A percentile compares a stretch with the other conserved stretches of the same genome.
Conservation (phyloP, 2,797 vertebrate species). For the Ceryle rudis region DNA sequence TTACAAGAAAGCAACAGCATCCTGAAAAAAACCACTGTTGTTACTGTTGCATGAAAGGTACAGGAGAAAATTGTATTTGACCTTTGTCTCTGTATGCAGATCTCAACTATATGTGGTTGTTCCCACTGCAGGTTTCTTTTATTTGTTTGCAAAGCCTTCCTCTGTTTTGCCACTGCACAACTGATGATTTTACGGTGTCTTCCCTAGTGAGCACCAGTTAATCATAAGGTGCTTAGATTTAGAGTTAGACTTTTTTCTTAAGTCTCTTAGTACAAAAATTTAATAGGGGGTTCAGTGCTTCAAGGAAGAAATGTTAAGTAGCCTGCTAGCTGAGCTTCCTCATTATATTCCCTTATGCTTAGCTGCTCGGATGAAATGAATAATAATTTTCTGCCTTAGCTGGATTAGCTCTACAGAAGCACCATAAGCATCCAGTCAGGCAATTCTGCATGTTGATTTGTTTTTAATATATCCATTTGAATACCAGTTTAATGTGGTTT, state of each 20-base stretch:
- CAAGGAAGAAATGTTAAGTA: slow-evolving; percentile 52
- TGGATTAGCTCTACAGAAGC: slow-evolving; percentile 18
- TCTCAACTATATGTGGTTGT: fast-evolving
- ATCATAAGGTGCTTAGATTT: slow-evolving; percentile 31
- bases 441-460: not conserved
- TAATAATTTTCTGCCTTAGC: slow-evolving; percentile 39
- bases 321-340: slow-evolving; percentile 24
- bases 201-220: slow-evolving; percentile 8
- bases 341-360: slow-evolving; percentile 42
- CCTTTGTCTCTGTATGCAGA: not conserved
- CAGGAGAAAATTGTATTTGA: not conserved
- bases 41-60: not conserved
- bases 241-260: not conserved
- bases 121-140: not conserved
- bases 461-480: slow-evolving; percentile 26
- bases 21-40: not conserved
- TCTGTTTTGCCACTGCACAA: not conserved
- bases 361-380: slow-evolving; percentile 40
- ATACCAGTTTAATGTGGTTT: slow-evolving; percentile 16
- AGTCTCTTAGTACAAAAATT: slow-evolving; percentile 11
- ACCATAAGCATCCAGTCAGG: not conserved
- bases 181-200: not conserved
- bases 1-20: not conserved
- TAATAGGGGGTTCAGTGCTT: slow-evolving; percentile 43
- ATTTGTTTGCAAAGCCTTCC: not conserved